Conservation (phyloP, 2,113 vertebrate genomes). For the Halcyon malimbica region DNA sequence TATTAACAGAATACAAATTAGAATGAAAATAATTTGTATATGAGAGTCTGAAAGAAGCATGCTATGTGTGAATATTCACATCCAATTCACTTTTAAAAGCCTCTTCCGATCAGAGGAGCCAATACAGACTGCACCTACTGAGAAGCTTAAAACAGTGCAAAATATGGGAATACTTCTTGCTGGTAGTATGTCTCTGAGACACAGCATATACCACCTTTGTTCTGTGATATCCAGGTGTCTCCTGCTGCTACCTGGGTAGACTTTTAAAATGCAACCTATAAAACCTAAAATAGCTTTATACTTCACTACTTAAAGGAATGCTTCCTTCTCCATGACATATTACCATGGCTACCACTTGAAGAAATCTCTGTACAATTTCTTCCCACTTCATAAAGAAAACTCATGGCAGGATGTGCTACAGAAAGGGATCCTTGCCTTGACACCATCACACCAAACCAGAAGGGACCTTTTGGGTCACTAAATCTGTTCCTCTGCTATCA, state of each 20-base stretch:
- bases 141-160: neutral
- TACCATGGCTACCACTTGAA: neutral
- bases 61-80: neutral
- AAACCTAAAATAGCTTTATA: neutral
- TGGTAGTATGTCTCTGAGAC: neutral
- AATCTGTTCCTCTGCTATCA: no score
- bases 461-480: neutral
- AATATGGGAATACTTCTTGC: neutral
- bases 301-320: neutral
- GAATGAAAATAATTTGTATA: neutral
- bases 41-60: neutral
- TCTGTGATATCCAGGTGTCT: neutral
- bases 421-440: neutral
- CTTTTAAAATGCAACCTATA: neutral
- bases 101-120: neutral
- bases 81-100: neutral
- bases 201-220: neutral
- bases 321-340: neutral
- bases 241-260: neutral
- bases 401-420: neutral
- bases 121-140: neutral
- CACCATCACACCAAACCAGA: neutral
- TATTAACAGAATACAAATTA: neutral
- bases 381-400: neutral
- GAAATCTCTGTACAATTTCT: neutral